These are phyloP conservation scores for Dolichoris vasculosae DNA, from an alignment of 1,140 invertebrate species.

Conservation along the genomic window DNA sequence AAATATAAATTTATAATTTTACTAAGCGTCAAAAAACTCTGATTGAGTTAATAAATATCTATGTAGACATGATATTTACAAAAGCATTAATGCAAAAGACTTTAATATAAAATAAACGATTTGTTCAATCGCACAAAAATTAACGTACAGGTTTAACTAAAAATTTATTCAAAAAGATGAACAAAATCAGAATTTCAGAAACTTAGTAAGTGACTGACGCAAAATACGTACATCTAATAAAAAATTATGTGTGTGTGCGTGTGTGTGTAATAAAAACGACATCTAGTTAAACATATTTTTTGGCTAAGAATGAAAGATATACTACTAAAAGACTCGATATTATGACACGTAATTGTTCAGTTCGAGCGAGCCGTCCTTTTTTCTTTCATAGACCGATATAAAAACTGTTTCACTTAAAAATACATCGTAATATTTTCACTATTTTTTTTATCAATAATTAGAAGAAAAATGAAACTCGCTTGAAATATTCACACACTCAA, in stretches of 20 bases:
- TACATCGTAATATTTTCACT: background rate
- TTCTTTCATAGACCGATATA: background rate
- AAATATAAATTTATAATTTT: background rate
- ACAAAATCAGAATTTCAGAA: slow-evolving; percentile 20
- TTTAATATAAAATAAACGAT: background rate
- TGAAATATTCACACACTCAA: slow-evolving; percentile 12
- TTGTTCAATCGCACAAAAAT: background rate
- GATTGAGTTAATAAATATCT: slow-evolving; percentile 10
- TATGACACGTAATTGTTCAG: slow-evolving; percentile 40
- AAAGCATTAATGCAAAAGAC: background rate
- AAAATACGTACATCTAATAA: slow-evolving; percentile 28
- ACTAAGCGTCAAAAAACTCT: slow-evolving; percentile 15
- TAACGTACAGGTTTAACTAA: background rate
- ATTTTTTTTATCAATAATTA: background rate
- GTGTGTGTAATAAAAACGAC: slow-evolving; percentile 57
- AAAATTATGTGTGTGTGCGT: slow-evolving; percentile 38
- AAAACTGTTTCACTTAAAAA: background rate
- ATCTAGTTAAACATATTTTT: slow-evolving; percentile 74
- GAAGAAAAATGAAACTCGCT: slow-evolving; percentile 10
- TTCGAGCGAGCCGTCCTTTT: background rate
- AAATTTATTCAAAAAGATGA: background rate
- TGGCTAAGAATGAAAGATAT: slow-evolving; percentile 72
- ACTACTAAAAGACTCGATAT: slow-evolving; percentile 49
- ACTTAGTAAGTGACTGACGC: slow-evolving; percentile 30
- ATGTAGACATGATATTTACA: slow-evolving; percentile 26